These are phyloP conservation scores for Elegia similella DNA, from an alignment of 2,888 invertebrate species.

Conservation along the genomic window DNA sequence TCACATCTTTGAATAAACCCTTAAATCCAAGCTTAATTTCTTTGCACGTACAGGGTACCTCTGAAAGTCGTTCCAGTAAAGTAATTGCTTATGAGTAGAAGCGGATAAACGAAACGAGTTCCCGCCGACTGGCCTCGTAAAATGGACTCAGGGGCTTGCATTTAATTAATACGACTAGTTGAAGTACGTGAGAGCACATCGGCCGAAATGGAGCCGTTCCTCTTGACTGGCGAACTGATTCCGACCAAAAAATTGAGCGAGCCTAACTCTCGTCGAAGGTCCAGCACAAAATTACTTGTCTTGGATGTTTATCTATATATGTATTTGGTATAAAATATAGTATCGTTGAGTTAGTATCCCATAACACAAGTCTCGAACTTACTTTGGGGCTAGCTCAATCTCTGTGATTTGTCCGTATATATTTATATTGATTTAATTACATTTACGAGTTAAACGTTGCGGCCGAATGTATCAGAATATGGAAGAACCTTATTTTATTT, in stretches of 20 bases:
- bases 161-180: constrained; percentile 76
- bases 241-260: constrained; percentile 45
- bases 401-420: too few relatives aligned
- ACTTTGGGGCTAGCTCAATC: too few relatives aligned
- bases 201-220: constrained; percentile 65
- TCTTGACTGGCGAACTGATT: constrained; percentile 64
- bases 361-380: too few relatives aligned
- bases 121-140: constrained; percentile 66
- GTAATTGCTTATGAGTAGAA: constrained; percentile 80
- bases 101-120: constrained; percentile 77
- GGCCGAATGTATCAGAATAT: too few relatives aligned
- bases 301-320: too few relatives aligned
- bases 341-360: too few relatives aligned
- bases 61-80: constrained; percentile 70
- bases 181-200: constrained; percentile 68
- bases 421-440: too few relatives aligned
- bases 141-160: constrained; percentile 77
- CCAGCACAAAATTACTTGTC: too few relatives aligned
- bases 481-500: too few relatives aligned
- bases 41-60: constrained; percentile 65
- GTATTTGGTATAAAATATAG: too few relatives aligned
- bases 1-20: constrained; percentile 22
- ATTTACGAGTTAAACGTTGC: too few relatives aligned
- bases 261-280: too few relatives aligned
- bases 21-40: constrained; percentile 71